Evolutionary conservation across 2,888 invertebrate species (phyloP).

Genomic region (Muschampia plurimacula): DNA sequence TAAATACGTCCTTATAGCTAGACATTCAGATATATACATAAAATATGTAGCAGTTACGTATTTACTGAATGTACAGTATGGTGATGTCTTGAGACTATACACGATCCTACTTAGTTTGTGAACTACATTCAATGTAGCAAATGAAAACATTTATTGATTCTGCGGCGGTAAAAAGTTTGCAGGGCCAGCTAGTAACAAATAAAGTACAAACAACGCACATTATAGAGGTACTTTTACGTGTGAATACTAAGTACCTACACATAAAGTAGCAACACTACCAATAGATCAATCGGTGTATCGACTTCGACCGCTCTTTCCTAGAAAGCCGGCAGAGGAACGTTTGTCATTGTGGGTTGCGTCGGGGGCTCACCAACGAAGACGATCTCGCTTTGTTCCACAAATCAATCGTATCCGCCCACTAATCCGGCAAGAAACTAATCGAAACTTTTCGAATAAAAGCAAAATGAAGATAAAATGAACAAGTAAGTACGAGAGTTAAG

Average conservation of each 20-base stretch:
- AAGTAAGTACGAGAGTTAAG: not conserved
- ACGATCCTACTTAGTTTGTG: too few species aligned
- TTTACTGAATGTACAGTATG: too few species aligned
- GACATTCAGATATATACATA: too few species aligned
- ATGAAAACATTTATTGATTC: too few species aligned
- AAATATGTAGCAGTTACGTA: too few species aligned
- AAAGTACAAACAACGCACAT: too few species aligned
- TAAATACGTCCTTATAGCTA: too few species aligned
- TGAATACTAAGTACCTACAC: not conserved
- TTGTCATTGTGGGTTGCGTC: slow-evolving; percentile 51
- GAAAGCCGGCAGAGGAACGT: slow-evolving; percentile 45
- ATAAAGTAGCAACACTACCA: slow-evolving; percentile 11
- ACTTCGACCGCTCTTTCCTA: slow-evolving; percentile 20
- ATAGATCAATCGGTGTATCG: slow-evolving; percentile 20
- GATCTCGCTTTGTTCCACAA: slow-evolving; percentile 57
- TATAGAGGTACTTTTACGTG: not conserved
- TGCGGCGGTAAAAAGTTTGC: too few species aligned
- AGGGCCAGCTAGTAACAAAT: too few species aligned
- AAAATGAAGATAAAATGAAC: not conserved
- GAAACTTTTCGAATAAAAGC: slow-evolving; percentile 7
- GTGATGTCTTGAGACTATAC: too few species aligned
- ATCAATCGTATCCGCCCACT: slow-evolving; percentile 54
- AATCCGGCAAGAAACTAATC: slow-evolving; percentile 23
- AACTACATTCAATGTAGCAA: too few species aligned
- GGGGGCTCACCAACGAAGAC: slow-evolving; percentile 41